Base-by-base conservation (phyloP, 2,113 vertebrate species). In the Lathamus discolor region DNA sequence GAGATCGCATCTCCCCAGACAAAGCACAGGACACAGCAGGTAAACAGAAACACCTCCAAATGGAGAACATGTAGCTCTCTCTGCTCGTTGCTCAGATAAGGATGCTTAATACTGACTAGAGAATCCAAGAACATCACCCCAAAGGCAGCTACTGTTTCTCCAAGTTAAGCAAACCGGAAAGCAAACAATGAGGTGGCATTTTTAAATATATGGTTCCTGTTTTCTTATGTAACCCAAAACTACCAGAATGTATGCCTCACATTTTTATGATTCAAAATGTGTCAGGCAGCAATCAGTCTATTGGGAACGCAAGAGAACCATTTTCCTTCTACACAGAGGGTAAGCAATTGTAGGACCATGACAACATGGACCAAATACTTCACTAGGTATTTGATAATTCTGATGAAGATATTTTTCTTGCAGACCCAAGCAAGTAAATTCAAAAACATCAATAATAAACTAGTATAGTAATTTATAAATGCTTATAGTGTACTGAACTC, bases 81-180 rank as follows among this genome's bases (percentile, higher is more conserved):
- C 51, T 5, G 19, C 18, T 35, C 22, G 0, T 8, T 48, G n/a
- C 35, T 62, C 51, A n/a, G 10, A 48, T 11, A 11, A 0, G 13
- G 44, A n/a, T 49, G 41, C 22, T 62, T 23, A 48, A 43, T 2
- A 0, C 1, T 24, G 13, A 52, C n/a, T 11, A 25, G 11, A 19
- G 31, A 61, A 48, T 10, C 63, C 16, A 28, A 49, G 77, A 86
- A 33, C 13, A 9, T 11, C 41, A 29, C 19, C 52, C 46, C 35
- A 55, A 64, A 70, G 62, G 33, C 37, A 66, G 57, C 11, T 33
- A 27, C 43, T 41, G 4, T 54, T 49, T 61, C 77, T 64, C 46
- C 35, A 54, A 61, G 35, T 74, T 51, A 49, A 25, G 39, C 44
- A 62, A 84, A 55, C 13, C 39, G 55, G 61, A 67, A 54, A 79